These are phyloP conservation scores for Masticophis lateralis DNA, from an alignment of 2,797 vertebrate species.

Conservation along the genomic window DNA sequence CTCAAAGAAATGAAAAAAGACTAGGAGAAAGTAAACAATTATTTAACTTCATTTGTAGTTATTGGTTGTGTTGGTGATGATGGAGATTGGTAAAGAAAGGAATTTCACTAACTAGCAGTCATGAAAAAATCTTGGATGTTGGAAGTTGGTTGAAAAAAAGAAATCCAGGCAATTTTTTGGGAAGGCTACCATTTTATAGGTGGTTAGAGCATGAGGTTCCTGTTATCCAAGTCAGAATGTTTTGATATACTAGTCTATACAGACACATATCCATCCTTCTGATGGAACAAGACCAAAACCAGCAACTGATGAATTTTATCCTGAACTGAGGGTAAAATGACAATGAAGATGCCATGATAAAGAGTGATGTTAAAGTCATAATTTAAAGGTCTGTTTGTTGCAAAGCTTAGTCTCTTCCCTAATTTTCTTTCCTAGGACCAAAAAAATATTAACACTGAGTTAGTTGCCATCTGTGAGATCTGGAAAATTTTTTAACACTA, in stretches of 20 bases:
- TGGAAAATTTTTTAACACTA: not conserved
- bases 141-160: not conserved
- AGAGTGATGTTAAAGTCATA: not conserved
- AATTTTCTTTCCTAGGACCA: not conserved
- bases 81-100: not conserved
- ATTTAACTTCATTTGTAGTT: not conserved
- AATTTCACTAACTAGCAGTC: not conserved
- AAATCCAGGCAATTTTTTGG: not conserved
- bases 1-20: not conserved
- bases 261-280: not conserved
- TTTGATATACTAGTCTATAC: not conserved
- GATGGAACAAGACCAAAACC: not conserved
- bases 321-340: not conserved
- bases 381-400: not conserved
- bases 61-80: not conserved
- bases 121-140: not conserved
- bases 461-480: not conserved
- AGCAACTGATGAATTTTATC: not conserved
- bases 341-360: not conserved
- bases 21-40: not conserved
- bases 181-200: not conserved
- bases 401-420: not conserved
- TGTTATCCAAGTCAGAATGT: not conserved
- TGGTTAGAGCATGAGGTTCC: not conserved
- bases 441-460: not conserved